Evolutionary conservation across 2,888 invertebrate species (phyloP).

Genomic region (Crioceris asparagi): DNA sequence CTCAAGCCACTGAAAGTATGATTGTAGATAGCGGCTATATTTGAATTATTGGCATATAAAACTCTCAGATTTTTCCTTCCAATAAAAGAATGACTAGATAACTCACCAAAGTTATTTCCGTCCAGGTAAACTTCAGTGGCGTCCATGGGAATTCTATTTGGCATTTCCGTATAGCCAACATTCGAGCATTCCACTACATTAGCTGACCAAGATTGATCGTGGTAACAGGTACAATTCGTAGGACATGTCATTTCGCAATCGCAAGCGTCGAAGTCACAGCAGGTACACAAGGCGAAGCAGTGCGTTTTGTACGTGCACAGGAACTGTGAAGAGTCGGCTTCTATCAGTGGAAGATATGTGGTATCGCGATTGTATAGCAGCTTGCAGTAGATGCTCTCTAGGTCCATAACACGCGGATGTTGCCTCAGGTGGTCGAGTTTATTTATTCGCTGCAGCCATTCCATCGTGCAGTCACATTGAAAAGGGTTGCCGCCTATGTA

Average conservation of each 20-base stretch:
- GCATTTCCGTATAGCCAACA: slow-evolving; percentile 71
- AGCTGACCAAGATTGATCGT: slow-evolving; percentile 86
- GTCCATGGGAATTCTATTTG: slow-evolving; percentile 86
- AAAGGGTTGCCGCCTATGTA: slow-evolving; percentile 91
- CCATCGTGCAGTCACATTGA: slow-evolving; percentile 90
- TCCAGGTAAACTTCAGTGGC: slow-evolving; percentile 91
- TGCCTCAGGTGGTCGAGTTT: slow-evolving; percentile 71
- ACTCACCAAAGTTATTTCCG: slow-evolving; percentile 79
- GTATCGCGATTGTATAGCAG: slow-evolving; percentile 74
- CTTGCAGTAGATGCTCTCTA: slow-evolving; percentile 82
- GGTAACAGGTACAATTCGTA: slow-evolving; percentile 86
- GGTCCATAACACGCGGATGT: slow-evolving; percentile 83
- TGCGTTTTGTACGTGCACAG: slow-evolving; percentile 86
- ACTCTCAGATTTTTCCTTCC: slow-evolving; percentile 83
- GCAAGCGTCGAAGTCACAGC: slow-evolving; percentile 94
- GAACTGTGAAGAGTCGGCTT: slow-evolving; percentile 82
- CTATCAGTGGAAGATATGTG: slow-evolving; percentile 73
- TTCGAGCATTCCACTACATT: slow-evolving; percentile 87
- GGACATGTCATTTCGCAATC: slow-evolving; percentile 98
- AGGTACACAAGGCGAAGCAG: slow-evolving; percentile 89
- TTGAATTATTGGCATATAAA: slow-evolving; percentile 79
- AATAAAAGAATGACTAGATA: slow-evolving; percentile 82
- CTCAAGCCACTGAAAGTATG: slow-evolving; percentile 83
- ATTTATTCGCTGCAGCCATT: slow-evolving; percentile 89
- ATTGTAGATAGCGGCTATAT: slow-evolving; percentile 75